Conservation (phyloP, 2,113 vertebrate species). For the Aramus guarauna region DNA sequence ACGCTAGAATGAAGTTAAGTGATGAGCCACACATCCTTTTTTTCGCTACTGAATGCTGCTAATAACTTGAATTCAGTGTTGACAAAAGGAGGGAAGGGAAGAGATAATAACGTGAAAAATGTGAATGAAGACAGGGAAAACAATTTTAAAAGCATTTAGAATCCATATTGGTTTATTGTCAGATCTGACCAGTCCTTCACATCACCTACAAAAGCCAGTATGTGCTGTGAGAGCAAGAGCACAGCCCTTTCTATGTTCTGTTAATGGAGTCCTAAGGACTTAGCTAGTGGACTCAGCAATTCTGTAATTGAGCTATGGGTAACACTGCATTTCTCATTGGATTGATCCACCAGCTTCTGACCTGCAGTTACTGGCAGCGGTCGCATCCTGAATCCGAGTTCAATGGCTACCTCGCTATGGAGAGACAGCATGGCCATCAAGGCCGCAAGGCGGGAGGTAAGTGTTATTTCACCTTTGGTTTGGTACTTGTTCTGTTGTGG, state of each 20-base stretch:
- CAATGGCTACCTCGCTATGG: neutral
- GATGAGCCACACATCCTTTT: neutral
- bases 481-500: neutral
- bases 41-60: neutral
- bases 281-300: rapidly evolving
- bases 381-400: neutral
- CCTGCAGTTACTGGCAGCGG: neutral
- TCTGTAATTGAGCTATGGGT: neutral
- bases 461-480: neutral
- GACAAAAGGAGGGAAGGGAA: neutral
- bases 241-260: neutral
- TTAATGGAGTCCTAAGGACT: neutral
- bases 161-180: neutral
- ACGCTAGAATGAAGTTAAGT: neutral
- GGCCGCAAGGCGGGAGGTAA: neutral
- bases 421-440: rapidly evolving
- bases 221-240: neutral
- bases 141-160: neutral
- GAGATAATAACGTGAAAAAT: neutral
- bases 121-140: neutral
- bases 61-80: neutral
- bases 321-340: neutral
- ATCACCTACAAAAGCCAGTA: neutral
- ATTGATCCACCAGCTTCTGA: neutral
- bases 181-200: neutral